These are phyloP conservation scores for Pandemis heparana DNA, from an alignment of 2,888 invertebrate genomes.

Conservation along the genomic window DNA sequence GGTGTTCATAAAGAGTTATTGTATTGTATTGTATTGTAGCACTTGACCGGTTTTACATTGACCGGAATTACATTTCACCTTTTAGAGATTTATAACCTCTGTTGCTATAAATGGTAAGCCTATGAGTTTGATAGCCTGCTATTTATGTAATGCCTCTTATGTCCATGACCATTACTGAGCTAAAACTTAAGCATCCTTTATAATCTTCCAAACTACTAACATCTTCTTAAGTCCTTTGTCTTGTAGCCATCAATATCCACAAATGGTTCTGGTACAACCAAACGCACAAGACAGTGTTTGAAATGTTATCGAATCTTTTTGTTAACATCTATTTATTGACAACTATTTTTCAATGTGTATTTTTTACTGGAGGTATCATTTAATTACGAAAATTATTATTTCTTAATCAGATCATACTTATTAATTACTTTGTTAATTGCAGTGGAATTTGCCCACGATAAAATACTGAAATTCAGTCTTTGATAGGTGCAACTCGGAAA, in stretches of 20 bases:
- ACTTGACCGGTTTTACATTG: no score
- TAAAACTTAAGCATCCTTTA: slow-evolving; percentile 51
- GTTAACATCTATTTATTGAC: neutral
- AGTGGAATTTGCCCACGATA: no score
- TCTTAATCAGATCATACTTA: no score
- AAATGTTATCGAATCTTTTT: neutral
- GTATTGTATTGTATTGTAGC: no score
- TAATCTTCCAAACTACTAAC: slow-evolving; percentile 68
- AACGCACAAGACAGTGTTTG: neutral
- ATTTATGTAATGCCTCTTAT: slow-evolving; percentile 30
- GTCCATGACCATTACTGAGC: slow-evolving; percentile 37
- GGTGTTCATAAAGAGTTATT: no score
- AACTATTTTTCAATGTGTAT: no score
- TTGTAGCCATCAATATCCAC: slow-evolving; percentile 80
- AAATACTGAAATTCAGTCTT: no score
- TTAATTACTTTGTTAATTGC: no score
- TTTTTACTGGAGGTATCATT: no score
- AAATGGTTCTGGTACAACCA: slow-evolving; percentile 67
- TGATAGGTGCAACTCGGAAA: neutral
- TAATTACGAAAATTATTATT: no score
- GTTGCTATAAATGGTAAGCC: neutral
- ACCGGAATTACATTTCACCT: no score
- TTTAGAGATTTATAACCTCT: neutral
- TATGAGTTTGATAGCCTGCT: slow-evolving; percentile 27
- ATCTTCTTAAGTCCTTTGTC: slow-evolving; percentile 74